Base-by-base conservation (phyloP, 2,797 vertebrate genomes). In the Gallinago stenura region DNA sequence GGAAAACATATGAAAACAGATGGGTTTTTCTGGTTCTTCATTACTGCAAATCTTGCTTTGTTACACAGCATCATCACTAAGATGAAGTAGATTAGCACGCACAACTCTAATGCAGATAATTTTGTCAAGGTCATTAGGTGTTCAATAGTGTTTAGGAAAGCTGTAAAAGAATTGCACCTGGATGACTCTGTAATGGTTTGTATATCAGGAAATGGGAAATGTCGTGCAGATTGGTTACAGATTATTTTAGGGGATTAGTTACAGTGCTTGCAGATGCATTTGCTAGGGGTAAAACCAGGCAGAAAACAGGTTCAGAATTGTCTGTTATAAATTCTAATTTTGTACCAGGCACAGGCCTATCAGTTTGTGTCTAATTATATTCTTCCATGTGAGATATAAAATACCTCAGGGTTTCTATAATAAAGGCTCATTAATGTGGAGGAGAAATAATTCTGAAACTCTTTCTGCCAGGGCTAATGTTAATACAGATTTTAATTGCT, bases 361-460 rank as follows among this genome's bases (percentile, higher is more conserved):
- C 96, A 98, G 97, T 98, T 98, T 97, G 73, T 96, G 97, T 97
- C 97, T 98, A 98, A 98, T 98, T 98, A 97, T 97, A 92, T 93
- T 97, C 94, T 96, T 98, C 94, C 93, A 92, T 96, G 96, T 97
- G 97, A 97, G 97, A 97, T 97, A 97, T 95, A 97, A 98, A 98
- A 97, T 97, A 98, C 97, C 94, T 97, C 94, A 96, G 96, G 94
- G 95, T 97, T 97, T 97, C 94, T 95, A 95, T 95, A 97, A 98
- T 97, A 97, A 97, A 97, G 94, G 87, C 93, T 97, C 91, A 98
- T 98, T 98, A 98, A 97, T 94, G 95, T 95, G 87, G 84, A 97
- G 19, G 53, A 98, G 95, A 96, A 97, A 98, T 97, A 96, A 98
- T 97, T 97, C 96, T 96, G 93, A 97, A 98, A 94, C 58, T 95